These are phyloP conservation scores for Drosophila lacertosa DNA, from an alignment of 1,140 invertebrate genomes.

Conservation along the genomic window DNA sequence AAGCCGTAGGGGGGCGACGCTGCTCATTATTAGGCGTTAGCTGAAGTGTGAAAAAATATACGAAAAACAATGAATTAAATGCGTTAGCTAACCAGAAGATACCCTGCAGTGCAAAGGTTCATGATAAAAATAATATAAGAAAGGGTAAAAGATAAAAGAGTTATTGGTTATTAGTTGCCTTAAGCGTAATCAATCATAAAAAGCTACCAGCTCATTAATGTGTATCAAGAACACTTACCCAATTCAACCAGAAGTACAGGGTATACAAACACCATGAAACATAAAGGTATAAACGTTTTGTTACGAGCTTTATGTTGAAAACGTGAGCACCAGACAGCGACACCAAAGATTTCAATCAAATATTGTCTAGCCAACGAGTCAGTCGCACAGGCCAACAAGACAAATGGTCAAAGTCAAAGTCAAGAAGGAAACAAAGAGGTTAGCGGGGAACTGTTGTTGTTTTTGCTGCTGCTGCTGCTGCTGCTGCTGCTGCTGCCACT, in stretches of 20 bases:
- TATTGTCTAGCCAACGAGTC: slow-evolving; percentile 56
- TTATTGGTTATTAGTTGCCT: no score
- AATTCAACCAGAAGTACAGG: neutral
- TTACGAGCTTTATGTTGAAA: slow-evolving; percentile 58
- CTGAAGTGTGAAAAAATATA: slow-evolving; percentile 64
- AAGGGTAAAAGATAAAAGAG: no score
- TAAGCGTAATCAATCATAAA: no score
- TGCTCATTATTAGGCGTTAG: slow-evolving; percentile 51
- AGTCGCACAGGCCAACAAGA: slow-evolving; percentile 11
- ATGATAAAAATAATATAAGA: neutral
- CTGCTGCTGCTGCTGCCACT: slow-evolving; percentile 3
- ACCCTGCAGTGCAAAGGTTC: neutral
- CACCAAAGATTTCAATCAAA: slow-evolving; percentile 76
- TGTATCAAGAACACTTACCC: neutral
- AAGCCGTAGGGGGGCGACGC: neutral
- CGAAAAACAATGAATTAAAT: slow-evolving; percentile 33
- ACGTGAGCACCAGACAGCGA: slow-evolving; percentile 56
- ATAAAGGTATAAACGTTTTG: slow-evolving; percentile 62
- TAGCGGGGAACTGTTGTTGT: slow-evolving; percentile 1
- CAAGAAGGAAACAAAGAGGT: neutral
- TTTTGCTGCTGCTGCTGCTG: slow-evolving; percentile 12
- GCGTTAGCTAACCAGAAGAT: neutral
- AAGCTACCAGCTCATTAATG: no score
- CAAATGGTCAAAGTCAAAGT: neutral
- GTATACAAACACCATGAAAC: slow-evolving; percentile 44